Conservation (phyloP, 2,113 vertebrate species). For the Pelobates fuscus region DNA sequence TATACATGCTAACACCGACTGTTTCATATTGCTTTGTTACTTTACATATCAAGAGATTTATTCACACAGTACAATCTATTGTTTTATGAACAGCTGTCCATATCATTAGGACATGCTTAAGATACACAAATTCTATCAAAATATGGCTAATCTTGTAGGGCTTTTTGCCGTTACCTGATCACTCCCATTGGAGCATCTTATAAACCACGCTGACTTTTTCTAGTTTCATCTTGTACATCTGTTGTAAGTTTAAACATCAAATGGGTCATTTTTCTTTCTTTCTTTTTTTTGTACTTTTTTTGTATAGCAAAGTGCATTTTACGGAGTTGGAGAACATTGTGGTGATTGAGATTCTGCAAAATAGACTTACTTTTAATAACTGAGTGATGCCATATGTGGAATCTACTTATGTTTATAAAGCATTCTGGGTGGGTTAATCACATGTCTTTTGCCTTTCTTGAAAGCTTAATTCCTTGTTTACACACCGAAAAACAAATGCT, state of each 20-base stretch:
- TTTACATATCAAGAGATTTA: neutral
- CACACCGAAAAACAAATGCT: constrained; percentile 32
- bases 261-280: constrained; percentile 3
- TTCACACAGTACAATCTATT: neutral
- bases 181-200: constrained; percentile 11
- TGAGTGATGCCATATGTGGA: constrained; percentile 66
- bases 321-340: constrained; percentile 30
- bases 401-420: constrained; percentile 61
- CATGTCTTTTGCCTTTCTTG: constrained; percentile 44
- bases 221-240: constrained; percentile 32
- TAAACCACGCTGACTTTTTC: constrained; percentile 39
- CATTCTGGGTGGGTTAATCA: constrained; percentile 62
- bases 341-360: constrained; percentile 48
- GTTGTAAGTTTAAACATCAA: constrained; percentile 47
- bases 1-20: no score
- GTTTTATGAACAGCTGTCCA: rapidly evolving
- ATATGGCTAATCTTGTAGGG: neutral
- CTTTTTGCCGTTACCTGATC: neutral
- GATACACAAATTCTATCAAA: constrained; percentile 15
- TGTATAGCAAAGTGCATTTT: constrained; percentile 29
- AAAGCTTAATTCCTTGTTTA: constrained; percentile 59
- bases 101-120: constrained; percentile 12
- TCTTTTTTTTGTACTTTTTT: neutral
- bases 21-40: neutral
- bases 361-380: constrained; percentile 57